Conservation (phyloP, 2,888 invertebrate species). For the Oscheius sp. region DNA sequence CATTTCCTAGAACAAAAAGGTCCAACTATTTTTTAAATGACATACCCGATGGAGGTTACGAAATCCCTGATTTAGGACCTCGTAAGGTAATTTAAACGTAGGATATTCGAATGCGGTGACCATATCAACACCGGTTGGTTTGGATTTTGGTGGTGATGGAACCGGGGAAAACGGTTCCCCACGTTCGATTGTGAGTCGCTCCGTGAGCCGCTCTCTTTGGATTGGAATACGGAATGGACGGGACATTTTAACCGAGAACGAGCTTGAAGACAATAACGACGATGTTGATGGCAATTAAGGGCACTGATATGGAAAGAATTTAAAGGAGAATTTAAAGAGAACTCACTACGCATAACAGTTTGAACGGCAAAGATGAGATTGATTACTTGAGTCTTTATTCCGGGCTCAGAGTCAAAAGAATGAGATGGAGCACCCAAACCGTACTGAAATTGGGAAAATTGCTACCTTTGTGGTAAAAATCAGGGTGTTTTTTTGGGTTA, state of each 20-base stretch:
- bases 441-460: constrained; percentile 43
- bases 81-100: constrained; percentile 96
- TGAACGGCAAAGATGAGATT: constrained; percentile 92
- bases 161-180: too few relatives aligned
- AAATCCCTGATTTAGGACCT: constrained; percentile 95
- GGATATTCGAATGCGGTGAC: constrained; percentile 91
- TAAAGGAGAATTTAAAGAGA: not conserved
- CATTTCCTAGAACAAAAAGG: constrained; percentile 39
- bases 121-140: constrained; percentile 78
- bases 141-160: not conserved
- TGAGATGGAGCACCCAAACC: constrained; percentile 57
- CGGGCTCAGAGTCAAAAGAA: constrained; percentile 77
- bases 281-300: constrained; percentile 89
- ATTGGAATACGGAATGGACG: too few relatives aligned
- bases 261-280: constrained; percentile 88
- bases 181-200: too few relatives aligned
- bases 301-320: constrained; percentile 83
- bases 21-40: not conserved
- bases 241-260: constrained; percentile 81
- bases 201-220: too few relatives aligned
- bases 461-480: not conserved
- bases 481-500: too few relatives aligned
- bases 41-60: constrained; percentile 86
- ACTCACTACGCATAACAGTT: constrained; percentile 95
- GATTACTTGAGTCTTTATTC: constrained; percentile 87